Evolutionary conservation across 1,140 invertebrate species (phyloP), one percentile per base, ranked within the genome.

Genomic region (Plutomurus gul): DNA sequence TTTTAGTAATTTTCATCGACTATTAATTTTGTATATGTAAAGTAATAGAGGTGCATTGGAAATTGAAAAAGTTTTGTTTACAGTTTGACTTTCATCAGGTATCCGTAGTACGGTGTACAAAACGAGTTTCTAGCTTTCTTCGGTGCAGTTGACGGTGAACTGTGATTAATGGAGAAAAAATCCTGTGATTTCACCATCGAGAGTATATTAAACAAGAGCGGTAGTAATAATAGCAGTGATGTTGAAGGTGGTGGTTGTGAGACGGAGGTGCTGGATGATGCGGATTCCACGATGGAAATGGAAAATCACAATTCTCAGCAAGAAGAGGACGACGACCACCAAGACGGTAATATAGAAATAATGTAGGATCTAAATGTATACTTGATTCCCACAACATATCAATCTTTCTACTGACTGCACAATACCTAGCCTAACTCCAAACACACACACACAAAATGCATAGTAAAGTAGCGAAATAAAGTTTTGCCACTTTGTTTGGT

Each of bases 171-270:
- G 77, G 82, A 83, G 22, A 79, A 30, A 70, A 81, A 80, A 73
- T 39, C 40, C 30, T 79, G 80, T 65, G 77, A 72, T 72, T 83
- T 83, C 25, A 81, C 82, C 6, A 83, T 83, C 40, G 82, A 83
- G 11, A 83, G 74, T 30, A 77, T 83, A 33, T 74, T 83, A 30
- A 76, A 74, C 16, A 78, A 39, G 27, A 74, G 30, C 46, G 25
- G 70, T 25, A 74, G 36, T 75, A 33, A 37, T 13, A 72, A 46
- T 73, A 27, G 70, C 20, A 33, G 40, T 60, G 76, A 75, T 30
- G 27, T 10, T 25, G 11, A 10, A 10, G 33, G 30, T 71, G 72
- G 71, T 30, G 25, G 18, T 1, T 33, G 25, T 39, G 77, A 40
- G 22, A 46, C 16, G 25, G 46, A 71, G 27, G 37, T 75, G 25